A percentile compares a stretch with the other conserved stretches of the same genome.
These are phyloP conservation scores for Erpornis zantholeuca DNA, from an alignment of 2,113 vertebrate species.

Conservation along the genomic window DNA sequence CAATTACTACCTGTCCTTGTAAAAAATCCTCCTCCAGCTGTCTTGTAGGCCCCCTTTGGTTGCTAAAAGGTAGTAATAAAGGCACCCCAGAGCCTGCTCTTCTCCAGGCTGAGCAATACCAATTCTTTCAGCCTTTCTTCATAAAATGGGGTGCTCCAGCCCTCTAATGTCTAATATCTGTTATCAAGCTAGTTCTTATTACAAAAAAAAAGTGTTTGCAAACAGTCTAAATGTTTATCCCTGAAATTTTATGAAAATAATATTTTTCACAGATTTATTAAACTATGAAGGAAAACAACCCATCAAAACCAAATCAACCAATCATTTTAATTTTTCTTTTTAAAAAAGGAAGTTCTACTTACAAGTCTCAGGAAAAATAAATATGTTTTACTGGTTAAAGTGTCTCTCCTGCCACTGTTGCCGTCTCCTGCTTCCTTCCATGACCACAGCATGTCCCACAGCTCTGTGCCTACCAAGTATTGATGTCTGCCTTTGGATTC, in stretches of 20 bases:
- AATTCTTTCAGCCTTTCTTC: neutral
- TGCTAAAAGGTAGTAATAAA: neutral
- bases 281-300: neutral
- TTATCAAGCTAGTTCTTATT: neutral
- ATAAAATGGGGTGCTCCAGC: neutral
- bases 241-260: neutral
- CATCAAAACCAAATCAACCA: neutral
- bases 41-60: neutral
- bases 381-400: neutral
- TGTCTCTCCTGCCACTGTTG: neutral
- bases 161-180: neutral
- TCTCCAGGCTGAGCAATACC: neutral
- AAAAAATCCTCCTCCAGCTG: neutral
- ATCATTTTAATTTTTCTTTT: too few species aligned
- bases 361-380: neutral
- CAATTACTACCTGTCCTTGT: too few species aligned
- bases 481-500: neutral
- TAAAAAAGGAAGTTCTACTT: neutral
- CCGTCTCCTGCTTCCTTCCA: neutral
- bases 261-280: neutral
- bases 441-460: neutral
- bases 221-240: neutral
- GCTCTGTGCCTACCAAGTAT: neutral
- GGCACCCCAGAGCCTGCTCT: neutral
- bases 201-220: neutral